Conservation (phyloP, 64 coral and sea anemone species). For the Anthopleura sola region DNA sequence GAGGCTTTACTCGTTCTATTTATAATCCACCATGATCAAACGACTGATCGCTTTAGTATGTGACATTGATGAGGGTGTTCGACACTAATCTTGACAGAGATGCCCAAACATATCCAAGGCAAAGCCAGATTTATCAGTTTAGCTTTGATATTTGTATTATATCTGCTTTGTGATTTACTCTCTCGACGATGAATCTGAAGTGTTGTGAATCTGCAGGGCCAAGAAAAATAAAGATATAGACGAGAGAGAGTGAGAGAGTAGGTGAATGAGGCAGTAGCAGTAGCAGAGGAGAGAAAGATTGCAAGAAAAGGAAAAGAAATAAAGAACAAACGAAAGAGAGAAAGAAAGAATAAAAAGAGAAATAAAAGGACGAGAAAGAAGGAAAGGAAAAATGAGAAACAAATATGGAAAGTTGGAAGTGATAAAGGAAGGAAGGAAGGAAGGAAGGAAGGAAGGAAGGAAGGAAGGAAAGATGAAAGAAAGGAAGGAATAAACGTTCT, state of each 20-base stretch:
- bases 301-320: background rate
- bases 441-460: background rate
- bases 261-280: background rate
- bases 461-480: background rate
- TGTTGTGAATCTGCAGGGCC: background rate
- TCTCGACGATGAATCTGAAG: background rate
- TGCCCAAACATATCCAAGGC: background rate
- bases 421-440: background rate
- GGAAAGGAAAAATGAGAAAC: background rate
- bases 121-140: background rate
- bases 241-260: background rate
- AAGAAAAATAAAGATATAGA: background rate
- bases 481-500: no score
- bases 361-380: no score
- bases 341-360: no score
- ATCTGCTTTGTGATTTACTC: background rate
- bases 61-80: background rate
- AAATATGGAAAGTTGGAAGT: background rate
- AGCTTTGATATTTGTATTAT: background rate
- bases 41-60: background rate
- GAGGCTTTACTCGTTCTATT: background rate
- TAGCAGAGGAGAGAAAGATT: background rate
- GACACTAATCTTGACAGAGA: background rate
- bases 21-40: background rate
- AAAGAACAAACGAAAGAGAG: background rate